These are phyloP conservation scores for Aegithalos caudatus DNA, from an alignment of 2,113 vertebrate species.

Conservation along the genomic window DNA sequence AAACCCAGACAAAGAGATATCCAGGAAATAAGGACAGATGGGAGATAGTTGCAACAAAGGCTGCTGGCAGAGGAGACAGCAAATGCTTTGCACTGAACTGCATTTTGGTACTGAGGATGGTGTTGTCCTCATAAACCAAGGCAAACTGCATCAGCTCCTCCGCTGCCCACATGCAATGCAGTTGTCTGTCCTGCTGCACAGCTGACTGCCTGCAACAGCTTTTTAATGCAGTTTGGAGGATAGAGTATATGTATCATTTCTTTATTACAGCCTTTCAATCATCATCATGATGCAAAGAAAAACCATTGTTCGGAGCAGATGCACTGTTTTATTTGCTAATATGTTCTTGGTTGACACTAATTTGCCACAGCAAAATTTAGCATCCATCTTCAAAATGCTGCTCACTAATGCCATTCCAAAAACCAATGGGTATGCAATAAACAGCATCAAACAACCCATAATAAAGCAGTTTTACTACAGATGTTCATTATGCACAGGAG, in stretches of 20 bases:
- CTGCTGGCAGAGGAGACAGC: background rate
- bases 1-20: background rate
- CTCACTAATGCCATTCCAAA: constrained; percentile 25
- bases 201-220: background rate
- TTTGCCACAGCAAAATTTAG: constrained; percentile 26
- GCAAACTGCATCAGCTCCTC: background rate
- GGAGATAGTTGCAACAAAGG: background rate
- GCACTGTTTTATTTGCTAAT: constrained; percentile 54
- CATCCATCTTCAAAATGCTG: constrained; percentile 31
- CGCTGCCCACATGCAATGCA: accelerated
- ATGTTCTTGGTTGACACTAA: constrained; percentile 35
- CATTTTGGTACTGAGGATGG: background rate
- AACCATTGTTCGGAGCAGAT: constrained; percentile 26
- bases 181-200: background rate
- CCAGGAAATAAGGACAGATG: constrained; percentile 3
- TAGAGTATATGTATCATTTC: constrained; percentile 43
- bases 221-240: constrained; percentile 34
- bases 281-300: constrained; percentile 36
- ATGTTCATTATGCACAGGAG: constrained; percentile 63
- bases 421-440: constrained; percentile 28
- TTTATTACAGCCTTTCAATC: constrained; percentile 44
- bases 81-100: background rate
- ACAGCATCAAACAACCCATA: constrained; percentile 7
- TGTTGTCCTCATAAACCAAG: background rate
- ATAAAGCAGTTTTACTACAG: constrained; percentile 63